Evolutionary conservation across 2,888 invertebrate species (phyloP).

Genomic region (Diarsia brunnea): DNA sequence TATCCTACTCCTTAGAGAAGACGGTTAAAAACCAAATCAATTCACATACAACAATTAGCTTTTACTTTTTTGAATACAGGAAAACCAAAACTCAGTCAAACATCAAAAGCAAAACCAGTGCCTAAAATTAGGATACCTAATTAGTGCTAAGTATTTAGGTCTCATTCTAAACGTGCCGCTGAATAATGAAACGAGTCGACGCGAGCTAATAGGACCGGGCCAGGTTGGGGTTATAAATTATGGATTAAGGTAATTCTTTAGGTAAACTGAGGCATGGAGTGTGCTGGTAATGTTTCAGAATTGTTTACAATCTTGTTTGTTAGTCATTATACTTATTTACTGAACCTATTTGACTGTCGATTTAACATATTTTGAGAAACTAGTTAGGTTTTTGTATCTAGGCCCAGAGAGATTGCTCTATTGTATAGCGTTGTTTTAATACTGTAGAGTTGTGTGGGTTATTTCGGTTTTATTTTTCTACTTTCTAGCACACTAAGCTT

Average conservation of each 20-base stretch:
- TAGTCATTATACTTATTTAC: constrained; percentile 1
- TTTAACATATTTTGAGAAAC: background rate
- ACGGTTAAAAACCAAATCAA: background rate
- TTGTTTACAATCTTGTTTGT: constrained; percentile 17
- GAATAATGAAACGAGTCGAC: constrained; percentile 54
- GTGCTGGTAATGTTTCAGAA: constrained; percentile 2
- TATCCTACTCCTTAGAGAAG: too few species aligned
- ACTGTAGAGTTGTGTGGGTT: background rate
- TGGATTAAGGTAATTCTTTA: constrained; percentile 18
- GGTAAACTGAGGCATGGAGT: constrained; percentile 20
- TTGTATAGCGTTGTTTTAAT: background rate
- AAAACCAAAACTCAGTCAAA: background rate
- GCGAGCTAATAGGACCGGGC: constrained; percentile 28
- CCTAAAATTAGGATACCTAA: constrained; percentile 43
- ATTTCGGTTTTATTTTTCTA: background rate
- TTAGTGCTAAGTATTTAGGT: constrained; percentile 38
- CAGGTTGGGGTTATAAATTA: constrained; percentile 40
- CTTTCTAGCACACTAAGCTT: background rate
- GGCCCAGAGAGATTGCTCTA: background rate
- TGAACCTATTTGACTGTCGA: background rate
- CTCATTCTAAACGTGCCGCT: constrained; percentile 45
- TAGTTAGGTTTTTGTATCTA: background rate
- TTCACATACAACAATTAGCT: background rate
- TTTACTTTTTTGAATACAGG: background rate
- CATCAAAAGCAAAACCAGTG: constrained; percentile 24